Percentiles rank a stretch among this genome's conserved stretches.
Conservation (phyloP, 2,797 vertebrate genomes). For the Neomorphus geoffroyi region DNA sequence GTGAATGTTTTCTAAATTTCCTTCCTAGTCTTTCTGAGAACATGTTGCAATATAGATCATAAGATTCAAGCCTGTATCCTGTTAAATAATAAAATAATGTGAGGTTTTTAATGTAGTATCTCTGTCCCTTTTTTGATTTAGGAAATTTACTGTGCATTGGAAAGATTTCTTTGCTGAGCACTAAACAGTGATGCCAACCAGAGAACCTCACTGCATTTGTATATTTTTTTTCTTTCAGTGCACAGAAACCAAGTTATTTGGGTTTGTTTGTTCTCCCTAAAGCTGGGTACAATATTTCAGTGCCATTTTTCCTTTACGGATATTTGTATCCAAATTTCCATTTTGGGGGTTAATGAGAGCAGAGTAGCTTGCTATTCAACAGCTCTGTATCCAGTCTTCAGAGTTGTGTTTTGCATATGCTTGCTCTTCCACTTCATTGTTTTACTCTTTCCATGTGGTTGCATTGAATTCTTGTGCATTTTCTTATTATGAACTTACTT, state of each 20-base stretch:
- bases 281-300: background rate
- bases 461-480: background rate
- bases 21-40: background rate
- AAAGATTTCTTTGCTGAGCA: background rate
- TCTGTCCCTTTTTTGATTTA: constrained; percentile 9
- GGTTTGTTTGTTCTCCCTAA: background rate
- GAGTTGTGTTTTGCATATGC: background rate
- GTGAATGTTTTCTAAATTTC: background rate
- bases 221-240: background rate
- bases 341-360: background rate
- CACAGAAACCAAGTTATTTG: background rate
- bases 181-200: background rate
- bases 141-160: background rate
- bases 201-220: background rate
- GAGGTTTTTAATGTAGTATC: background rate
- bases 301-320: background rate
- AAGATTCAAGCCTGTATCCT: background rate
- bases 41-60: background rate
- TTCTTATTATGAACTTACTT: background rate
- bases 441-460: background rate
- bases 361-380: background rate
- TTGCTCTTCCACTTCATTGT: background rate
- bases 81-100: background rate
- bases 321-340: background rate
- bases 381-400: background rate